phyloP scores from a whole-genome alignment of 2,888 invertebrate species.

The Desoria tigrina region DNA sequence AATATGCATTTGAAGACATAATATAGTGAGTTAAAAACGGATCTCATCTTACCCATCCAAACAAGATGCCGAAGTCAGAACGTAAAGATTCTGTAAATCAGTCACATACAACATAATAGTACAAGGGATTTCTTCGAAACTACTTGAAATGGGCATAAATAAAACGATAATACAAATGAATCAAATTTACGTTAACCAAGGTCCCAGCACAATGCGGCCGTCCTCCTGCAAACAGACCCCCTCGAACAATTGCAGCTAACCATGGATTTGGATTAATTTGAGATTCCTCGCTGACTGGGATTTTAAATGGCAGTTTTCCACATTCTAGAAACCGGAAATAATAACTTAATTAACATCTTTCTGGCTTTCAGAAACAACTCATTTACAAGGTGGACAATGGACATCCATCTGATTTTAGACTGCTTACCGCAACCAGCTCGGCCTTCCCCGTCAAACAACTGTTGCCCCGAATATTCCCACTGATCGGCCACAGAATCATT shows the following conservation, averaged over 20 bases:
- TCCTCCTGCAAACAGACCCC: slow-evolving; percentile 46
- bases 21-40: not conserved
- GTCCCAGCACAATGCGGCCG: slow-evolving; percentile 46
- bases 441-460: slow-evolving; percentile 34
- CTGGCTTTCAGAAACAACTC: not conserved
- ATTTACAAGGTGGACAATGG: no score
- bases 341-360: slow-evolving; percentile 4
- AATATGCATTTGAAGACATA: not conserved
- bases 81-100: slow-evolving; percentile 14
- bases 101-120: not conserved
- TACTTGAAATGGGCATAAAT: not conserved
- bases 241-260: slow-evolving; percentile 46
- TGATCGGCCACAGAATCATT: not conserved
- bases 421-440: slow-evolving; percentile 46
- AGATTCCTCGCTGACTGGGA: slow-evolving; percentile 35
- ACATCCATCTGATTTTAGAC: no score
- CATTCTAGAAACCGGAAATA: slow-evolving; percentile 34
- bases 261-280: slow-evolving; percentile 50
- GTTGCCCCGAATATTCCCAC: not conserved
- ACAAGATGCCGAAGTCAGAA: slow-evolving; percentile 34
- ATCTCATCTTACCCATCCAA: slow-evolving; percentile 36
- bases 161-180: not conserved
- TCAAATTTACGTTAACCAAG: slow-evolving; percentile 40
- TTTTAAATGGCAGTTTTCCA: slow-evolving; percentile 46
- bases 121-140: not conserved